Base-by-base conservation (phyloP, 2,797 vertebrate genomes). In the Microcaecilia unicolor region DNA sequence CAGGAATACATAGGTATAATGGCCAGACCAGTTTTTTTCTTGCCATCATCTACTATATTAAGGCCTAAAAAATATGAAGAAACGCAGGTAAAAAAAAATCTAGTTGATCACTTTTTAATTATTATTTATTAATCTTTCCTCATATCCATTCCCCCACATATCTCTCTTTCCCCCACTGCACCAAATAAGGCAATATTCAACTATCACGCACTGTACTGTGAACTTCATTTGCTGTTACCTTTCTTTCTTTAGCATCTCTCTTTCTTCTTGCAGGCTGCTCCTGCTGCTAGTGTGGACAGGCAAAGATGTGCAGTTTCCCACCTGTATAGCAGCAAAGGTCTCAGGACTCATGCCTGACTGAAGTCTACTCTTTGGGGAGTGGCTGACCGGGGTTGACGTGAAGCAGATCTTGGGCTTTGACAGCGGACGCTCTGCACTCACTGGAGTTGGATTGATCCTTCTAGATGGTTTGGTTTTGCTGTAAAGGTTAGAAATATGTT, bases 331-430 rank as follows among this genome's bases (percentile, higher is more conserved):
- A 11, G 62, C 41, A 9, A 43, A 42, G 1, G 47, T 51, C 41
- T 89, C 88, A 9, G 43, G 54, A 41, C 44, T 67, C 18, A 56
- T 57, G 26, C 39, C 59, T 41, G 41, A 40, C 14, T 64, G 57
- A 65, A 67, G 47, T 2, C 45, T 64, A 46, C 61, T 40, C 47
- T 59, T 44, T 17, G 78, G 72, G 18, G 74, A 61, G 26, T 81
- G 73, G 51, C 72, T 87, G 65, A 98, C 81, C 0, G 95, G 96
- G 0, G 92, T 96, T 36, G 96, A 97, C 25, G 90, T 98, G 74
- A 99, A 99, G 58, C 95, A 99, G 29, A 61, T 93, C 80, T 93
- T 93, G 51, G 92, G 91, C 71, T 93, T 93, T 19, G 91, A 98
- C 32, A 90, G 81, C 1, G 86, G 84, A n/a, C 90, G 81, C 49